Conservation (phyloP, 2,888 invertebrate species). For the Acronicta aceris region DNA sequence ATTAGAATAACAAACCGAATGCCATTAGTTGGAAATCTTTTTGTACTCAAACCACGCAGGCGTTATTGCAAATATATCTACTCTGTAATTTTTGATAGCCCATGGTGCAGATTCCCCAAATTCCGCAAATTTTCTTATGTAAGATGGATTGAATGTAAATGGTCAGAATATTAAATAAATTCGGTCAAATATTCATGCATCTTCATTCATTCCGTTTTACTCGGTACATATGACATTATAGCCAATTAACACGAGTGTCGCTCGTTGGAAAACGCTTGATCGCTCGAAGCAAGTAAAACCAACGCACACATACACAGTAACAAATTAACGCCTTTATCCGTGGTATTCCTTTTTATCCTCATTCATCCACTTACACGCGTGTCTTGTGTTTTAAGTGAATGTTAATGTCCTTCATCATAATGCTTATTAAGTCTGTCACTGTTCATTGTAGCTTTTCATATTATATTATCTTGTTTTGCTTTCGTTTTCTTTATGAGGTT, state of each 20-base stretch:
- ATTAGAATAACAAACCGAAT: no score
- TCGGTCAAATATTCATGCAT: no score
- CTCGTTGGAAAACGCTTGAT: constrained; percentile 37
- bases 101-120: no score
- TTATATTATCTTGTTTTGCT: constrained; percentile 57
- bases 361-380: constrained; percentile 62
- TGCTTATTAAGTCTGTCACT: constrained; percentile 71
- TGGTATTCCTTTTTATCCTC: constrained; percentile 67
- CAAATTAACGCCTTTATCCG: constrained; percentile 70
- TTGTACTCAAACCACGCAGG: no score
- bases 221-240: no score
- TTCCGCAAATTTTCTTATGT: no score
- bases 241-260: constrained; percentile 25
- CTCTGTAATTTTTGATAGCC: no score
- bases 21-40: no score
- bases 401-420: constrained; percentile 74
- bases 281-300: constrained; percentile 26
- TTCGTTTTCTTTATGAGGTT: constrained; percentile 40
- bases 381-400: constrained; percentile 66
- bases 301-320: constrained; percentile 62
- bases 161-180: no score
- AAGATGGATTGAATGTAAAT: no score
- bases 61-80: no score
- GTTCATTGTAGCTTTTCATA: constrained; percentile 53
- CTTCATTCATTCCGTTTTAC: no score